Evolutionary conservation across 1,140 invertebrate genomes (phyloP), one percentile per base, ranked within the genome.

Genomic region (Calliopsis andreniformis): DNA sequence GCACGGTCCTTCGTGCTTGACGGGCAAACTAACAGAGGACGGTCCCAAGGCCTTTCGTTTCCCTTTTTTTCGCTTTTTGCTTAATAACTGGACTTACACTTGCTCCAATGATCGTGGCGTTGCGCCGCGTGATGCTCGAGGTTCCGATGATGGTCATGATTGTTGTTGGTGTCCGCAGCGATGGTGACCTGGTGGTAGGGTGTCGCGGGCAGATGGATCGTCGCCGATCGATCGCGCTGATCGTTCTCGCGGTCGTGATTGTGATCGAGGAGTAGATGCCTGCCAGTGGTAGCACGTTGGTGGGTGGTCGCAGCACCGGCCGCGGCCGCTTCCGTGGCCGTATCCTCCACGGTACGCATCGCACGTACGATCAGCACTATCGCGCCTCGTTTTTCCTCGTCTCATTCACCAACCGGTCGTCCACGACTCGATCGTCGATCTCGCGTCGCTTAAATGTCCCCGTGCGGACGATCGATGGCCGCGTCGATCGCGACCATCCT

Each of bases 71-170:
- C 25, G 12, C 51, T 32, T 62, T 18, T 79, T 39, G 30, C 23
- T 1, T 47, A 63, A 16, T 58, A 47, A 53, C 14, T 61, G 79
- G n/a, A 92, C 91, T 91, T 91, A 92, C 91, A 91, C 90, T 91
- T 91, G 82, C 75, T 87, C 89, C 89, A 91, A 58, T 89, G 87
- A 78, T 92, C 89, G 81, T 90, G 87, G n/a, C 81, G 85, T 76
- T 90, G 89, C 53, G 87, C 78, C 59, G 82, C 61, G 35, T 82
- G 80, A 42, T 86, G 87, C 53, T 88, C 91, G 83, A 91, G 85
- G 76, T 92, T 89, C 70, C 89, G 87, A 78, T 92, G 90, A 80
- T 92, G 91, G 70, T 92, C 90, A 81, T 91, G 88, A 66, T 92
- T 92, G 87, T 92, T 92, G 87, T 92, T 92, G 81, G 84, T 89